phyloP scores from a whole-genome alignment of 2,888 invertebrate genomes.

The Mesorhabditis sp. region DNA sequence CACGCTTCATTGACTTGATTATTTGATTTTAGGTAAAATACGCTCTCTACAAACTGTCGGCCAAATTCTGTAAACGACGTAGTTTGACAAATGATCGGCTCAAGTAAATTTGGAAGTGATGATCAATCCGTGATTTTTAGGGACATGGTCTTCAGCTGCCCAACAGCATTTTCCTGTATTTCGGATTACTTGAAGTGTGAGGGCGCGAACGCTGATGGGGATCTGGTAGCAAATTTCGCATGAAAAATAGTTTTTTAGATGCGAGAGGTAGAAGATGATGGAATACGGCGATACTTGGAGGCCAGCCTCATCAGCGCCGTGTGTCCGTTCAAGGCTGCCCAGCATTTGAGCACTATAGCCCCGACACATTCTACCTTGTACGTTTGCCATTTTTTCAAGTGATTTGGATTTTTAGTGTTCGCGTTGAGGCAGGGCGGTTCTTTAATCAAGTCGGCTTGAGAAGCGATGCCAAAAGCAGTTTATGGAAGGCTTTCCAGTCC shows the following conservation, averaged over 20 bases:
- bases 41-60: neutral
- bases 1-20: neutral
- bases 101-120: neutral
- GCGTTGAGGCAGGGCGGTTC: neutral
- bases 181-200: neutral
- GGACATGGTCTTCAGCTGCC: neutral
- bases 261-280: slow-evolving; percentile 1
- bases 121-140: neutral
- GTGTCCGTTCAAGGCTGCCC: neutral
- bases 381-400: neutral
- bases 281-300: neutral
- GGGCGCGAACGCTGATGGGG: neutral
- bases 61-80: neutral
- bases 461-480: neutral
- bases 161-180: neutral
- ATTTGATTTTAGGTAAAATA: slow-evolving; percentile 1
- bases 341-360: neutral
- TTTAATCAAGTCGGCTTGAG: neutral
- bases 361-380: neutral
- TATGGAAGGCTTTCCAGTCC: neutral
- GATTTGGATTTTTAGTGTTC: neutral
- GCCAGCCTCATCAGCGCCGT: neutral
- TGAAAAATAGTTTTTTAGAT: neutral
- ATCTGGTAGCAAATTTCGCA: neutral
- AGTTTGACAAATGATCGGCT: neutral